These are phyloP conservation scores for Zophobas morio DNA, from an alignment of 1,140 invertebrate species.

Conservation along the genomic window DNA sequence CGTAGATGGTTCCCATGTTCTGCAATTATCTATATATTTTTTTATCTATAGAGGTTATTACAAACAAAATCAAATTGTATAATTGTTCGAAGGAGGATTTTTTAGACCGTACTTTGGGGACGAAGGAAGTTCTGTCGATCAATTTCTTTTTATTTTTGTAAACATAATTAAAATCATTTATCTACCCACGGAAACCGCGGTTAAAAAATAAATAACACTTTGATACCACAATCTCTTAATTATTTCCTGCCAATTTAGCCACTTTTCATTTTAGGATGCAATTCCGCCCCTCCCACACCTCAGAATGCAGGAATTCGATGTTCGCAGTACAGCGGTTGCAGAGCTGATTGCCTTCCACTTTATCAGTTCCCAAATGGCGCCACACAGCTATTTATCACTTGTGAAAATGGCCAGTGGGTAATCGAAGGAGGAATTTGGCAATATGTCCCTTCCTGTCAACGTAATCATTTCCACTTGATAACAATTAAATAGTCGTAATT, in stretches of 20 bases:
- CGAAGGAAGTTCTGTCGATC: too few species aligned
- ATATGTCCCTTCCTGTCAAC: slow-evolving; percentile 74
- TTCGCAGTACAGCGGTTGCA: slow-evolving; percentile 70
- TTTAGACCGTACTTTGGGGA: too few species aligned
- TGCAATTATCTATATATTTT: too few species aligned
- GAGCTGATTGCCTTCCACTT: slow-evolving; percentile 70
- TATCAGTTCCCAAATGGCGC: slow-evolving; percentile 76
- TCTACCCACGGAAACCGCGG: background rate
- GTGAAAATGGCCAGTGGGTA: slow-evolving; percentile 73
- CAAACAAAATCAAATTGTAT: too few species aligned
- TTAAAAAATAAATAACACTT: background rate
- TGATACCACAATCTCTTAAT: slow-evolving; percentile 28
- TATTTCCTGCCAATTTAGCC: slow-evolving; percentile 12
- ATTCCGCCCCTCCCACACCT: slow-evolving; percentile 62
- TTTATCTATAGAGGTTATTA: too few species aligned
- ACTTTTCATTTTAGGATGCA: slow-evolving; percentile 21
- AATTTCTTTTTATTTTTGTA: too few species aligned
- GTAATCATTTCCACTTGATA: slow-evolving; percentile 66
- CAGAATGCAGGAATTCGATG: slow-evolving; percentile 68
- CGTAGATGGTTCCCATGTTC: too few species aligned
- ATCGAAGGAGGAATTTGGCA: slow-evolving; percentile 69
- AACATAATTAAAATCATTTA: too few species aligned
- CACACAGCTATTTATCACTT: slow-evolving; percentile 69
- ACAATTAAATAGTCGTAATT: background rate
- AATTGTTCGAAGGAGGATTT: too few species aligned